Evolutionary conservation across 2,797 vertebrate species (phyloP), one percentile per base, ranked within the genome.

Genomic region (Chaetodon trifasciatus): DNA sequence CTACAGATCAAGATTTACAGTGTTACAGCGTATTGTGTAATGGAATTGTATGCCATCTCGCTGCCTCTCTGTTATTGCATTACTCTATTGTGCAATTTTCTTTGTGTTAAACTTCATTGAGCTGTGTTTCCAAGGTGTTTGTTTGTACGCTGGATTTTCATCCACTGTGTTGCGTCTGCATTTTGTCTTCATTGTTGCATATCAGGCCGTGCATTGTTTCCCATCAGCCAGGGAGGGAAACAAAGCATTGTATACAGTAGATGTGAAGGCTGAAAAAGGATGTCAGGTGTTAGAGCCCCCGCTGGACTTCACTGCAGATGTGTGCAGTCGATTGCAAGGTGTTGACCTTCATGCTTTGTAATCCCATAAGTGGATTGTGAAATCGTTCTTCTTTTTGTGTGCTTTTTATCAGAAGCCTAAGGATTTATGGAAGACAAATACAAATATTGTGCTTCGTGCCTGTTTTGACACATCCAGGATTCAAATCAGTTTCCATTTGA

Each of bases 301-400:
- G 21, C n/a, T 37, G 65, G 72, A 86, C 13, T 63, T 61, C 8
- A 49, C 17, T 70, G 32, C 24, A 69, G 12, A 60, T 65, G 40
- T 60, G 47, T 57, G 62, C 74, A 42, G 39, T 78, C 8, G 0
- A 65, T 35, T 70, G 23, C 7, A 28, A 71, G 0, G 46, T 19
- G 53, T 50, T 78, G 67, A 80, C 78, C 57, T 71, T 79, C 21
- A 32, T 1, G 28, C 39, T 74, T 56, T 35, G 17, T 32, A 52
- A n/a, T 63, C 8, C 35, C 49, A 10, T 47, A 17, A 46, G 52
- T 35, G 40, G 42, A 70, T 70, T 57, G 7, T 57, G n/a, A 70
- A 37, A 58, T 69, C 8, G 42, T 9, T 44, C 13, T 9, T 44
- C 1, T 44, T 44, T 9, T 44, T 9, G 42, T 32, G 3, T 32